These are phyloP conservation scores for Drosophila quadrilineata DNA, from an alignment of 1,140 invertebrate genomes.

Conservation along the genomic window DNA sequence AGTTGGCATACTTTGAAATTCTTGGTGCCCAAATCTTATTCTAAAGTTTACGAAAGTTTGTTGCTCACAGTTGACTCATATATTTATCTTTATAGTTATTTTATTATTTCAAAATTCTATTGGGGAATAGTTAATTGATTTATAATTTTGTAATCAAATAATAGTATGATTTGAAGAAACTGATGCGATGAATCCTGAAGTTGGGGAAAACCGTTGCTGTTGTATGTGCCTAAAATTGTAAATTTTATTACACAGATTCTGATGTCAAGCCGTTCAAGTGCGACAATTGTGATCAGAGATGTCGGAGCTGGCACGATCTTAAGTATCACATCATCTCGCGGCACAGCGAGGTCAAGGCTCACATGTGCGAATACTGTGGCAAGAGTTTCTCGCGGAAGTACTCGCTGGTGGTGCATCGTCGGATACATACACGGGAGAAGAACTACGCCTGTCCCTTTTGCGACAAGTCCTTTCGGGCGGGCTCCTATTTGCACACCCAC, in stretches of 20 bases:
- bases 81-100: too few species aligned
- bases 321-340: slow-evolving; percentile 94
- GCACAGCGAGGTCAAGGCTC: slow-evolving; percentile 90
- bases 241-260: slow-evolving; percentile 83
- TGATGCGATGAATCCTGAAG: too few species aligned
- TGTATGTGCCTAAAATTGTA: too few species aligned
- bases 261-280: slow-evolving; percentile 92
- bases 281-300: slow-evolving; percentile 87
- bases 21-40: too few species aligned
- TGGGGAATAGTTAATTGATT: too few species aligned
- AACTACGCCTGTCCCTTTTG: slow-evolving; percentile 95
- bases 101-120: too few species aligned
- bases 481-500: slow-evolving; percentile 92
- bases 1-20: too few species aligned
- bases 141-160: too few species aligned
- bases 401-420: slow-evolving; percentile 93
- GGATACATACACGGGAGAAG: slow-evolving; percentile 94
- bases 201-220: too few species aligned
- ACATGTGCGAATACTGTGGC: slow-evolving; percentile 94
- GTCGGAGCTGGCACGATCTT: slow-evolving; percentile 93
- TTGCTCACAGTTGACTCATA: too few species aligned
- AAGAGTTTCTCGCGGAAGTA: slow-evolving; percentile 96
- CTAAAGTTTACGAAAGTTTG: too few species aligned
- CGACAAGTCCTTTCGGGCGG: slow-evolving; percentile 90
- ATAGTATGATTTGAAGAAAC: too few species aligned